Base-by-base conservation (phyloP, 2,888 invertebrate genomes). In the Micropterix aruncella region DNA sequence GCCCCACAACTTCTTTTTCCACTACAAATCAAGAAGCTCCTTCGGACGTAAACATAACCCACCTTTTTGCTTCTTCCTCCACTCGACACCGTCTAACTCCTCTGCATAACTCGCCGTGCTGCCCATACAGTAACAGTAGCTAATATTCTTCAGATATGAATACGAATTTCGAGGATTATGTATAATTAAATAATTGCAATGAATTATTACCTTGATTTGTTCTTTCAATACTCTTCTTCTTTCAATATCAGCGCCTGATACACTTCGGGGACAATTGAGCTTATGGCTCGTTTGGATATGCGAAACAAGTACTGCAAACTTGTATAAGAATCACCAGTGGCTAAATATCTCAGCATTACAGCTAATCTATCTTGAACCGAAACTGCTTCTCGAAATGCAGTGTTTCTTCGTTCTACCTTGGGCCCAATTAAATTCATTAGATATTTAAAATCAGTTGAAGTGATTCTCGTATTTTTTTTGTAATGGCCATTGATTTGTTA, bases 401-500 rank as follows among this genome's bases (percentile, higher is more conserved):
- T 47, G 41, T 45, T 43, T 44, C 43, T 47, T 47, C 45, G 42
- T 47, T 44, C 42, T 45, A 45, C 43, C 36, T 45, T 37, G 42
- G 42, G 16, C 42, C 37, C 36, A 38, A 36, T 48, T 44, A 41
- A 46, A 46, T 45, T 43, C 27, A 46, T 40, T 12, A 44, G 37
- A 39, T 45, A 45, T 43, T 46, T 45, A 45, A 48, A 46, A 14
- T 46, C 43, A 42, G 45, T 45, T 44, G 40, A 12, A 45, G 14
- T 45, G 40, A 48, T 44, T 46, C 44, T 42, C 15, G 44, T 44
- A 16, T 45, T 40, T 37, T 46, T 48, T 45, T 46, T 46, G 18
- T 43, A 48, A 45, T 45, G 45, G 43, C 43, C 44, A 48, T 42
- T 44, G 19, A 46, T 45, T 45, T 46, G 40, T 46, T 48, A 44